Evolutionary conservation across 2,113 vertebrate genomes (phyloP).

Genomic region (Ia io): DNA sequence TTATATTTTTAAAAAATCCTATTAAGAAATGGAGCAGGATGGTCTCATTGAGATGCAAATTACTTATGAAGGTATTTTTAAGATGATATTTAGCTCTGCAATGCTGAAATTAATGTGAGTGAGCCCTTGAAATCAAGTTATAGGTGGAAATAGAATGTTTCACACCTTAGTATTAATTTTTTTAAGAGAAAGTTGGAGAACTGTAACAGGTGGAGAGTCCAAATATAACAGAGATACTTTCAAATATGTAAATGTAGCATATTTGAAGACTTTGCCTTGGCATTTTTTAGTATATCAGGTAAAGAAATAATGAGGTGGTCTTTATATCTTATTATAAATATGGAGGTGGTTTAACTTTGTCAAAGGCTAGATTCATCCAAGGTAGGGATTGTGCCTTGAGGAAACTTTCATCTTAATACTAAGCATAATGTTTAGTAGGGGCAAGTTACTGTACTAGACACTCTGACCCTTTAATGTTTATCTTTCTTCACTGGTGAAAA

Average conservation of each 20-base stretch:
- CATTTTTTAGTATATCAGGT: slow-evolving; percentile 4
- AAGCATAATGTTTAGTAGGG: slow-evolving; percentile 18
- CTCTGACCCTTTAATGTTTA: slow-evolving; percentile 44
- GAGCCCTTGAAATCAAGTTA: not conserved
- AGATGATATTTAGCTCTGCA: not conserved
- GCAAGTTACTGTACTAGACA: not conserved
- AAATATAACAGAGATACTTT: slow-evolving; percentile 8
- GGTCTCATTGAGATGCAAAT: slow-evolving; percentile 11
- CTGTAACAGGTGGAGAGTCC: not conserved
- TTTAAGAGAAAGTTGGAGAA: not conserved
- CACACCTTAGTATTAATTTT: not conserved
- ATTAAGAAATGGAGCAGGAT: not conserved
- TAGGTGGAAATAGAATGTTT: not conserved
- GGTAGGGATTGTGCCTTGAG: not conserved
- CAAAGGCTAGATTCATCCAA: not conserved
- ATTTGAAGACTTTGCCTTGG: slow-evolving; percentile 34
- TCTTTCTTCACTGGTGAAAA: slow-evolving; percentile 43
- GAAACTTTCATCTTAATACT: slow-evolving; percentile 53
- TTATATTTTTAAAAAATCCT: slow-evolving; percentile 12
- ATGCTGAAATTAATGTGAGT: not conserved
- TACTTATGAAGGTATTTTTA: not conserved
- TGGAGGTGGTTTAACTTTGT: slow-evolving; percentile 45
- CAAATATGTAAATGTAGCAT: not conserved
- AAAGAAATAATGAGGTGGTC: slow-evolving; percentile 41
- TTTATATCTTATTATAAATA: slow-evolving; percentile 34